Percentiles rank a stretch among this genome's conserved stretches.
Evolutionary conservation across 1,140 invertebrate genomes (phyloP).

Genomic region (Trichonephila inaurata): DNA sequence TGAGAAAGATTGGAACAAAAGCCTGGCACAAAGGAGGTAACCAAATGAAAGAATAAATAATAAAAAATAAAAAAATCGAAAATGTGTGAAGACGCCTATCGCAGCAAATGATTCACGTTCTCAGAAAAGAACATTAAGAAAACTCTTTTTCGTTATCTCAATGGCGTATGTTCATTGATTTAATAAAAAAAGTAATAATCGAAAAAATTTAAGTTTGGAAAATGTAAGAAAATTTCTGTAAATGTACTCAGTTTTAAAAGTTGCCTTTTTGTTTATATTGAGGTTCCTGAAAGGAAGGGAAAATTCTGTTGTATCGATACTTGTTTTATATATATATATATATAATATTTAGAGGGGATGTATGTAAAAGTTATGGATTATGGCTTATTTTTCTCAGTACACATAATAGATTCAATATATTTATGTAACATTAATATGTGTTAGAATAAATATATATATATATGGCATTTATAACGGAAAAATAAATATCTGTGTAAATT

Average conservation of each 20-base stretch:
- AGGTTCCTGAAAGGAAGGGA: not conserved
- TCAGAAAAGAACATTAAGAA: conserved; percentile 31
- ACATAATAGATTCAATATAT: too few species aligned
- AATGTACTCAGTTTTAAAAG: not conserved
- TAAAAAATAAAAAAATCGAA: not conserved
- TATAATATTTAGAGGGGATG: too few species aligned
- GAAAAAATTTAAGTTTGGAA: not conserved
- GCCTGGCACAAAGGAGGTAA: conserved; percentile 1
- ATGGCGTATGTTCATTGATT: conserved; percentile 53
- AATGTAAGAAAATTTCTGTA: conserved; percentile 21
- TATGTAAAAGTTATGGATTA: too few species aligned
- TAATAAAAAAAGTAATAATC: not conserved
- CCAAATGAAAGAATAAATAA: not conserved
- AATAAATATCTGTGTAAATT: too few species aligned
- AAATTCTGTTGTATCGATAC: not conserved
- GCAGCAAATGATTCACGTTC: conserved; percentile 26
- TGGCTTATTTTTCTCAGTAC: too few species aligned
- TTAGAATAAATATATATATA: too few species aligned
- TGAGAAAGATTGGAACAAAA: conserved; percentile 32
- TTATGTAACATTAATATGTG: too few species aligned
- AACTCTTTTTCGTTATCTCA: not conserved
- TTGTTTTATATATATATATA: not conserved
- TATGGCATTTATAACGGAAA: too few species aligned
- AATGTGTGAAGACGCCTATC: conserved; percentile 31
- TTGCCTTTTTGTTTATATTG: not conserved